Conservation (phyloP, 2,797 vertebrate genomes). For the Pseudocheirus occidentalis region DNA sequence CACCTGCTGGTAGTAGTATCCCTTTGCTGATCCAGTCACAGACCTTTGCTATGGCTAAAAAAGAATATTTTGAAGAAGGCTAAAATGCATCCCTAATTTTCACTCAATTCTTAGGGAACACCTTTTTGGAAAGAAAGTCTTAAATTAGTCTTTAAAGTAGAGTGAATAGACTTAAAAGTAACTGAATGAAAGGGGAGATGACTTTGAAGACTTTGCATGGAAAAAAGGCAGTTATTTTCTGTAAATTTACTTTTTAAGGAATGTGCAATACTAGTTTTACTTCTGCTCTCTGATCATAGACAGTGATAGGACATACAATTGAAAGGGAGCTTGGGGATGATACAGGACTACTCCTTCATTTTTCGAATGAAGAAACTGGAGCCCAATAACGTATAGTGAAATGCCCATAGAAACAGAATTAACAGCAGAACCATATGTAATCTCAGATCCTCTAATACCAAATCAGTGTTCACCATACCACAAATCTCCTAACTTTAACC, state of each 20-base stretch:
- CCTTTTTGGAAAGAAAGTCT: background rate
- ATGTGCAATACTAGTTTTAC: background rate
- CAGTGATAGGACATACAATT: background rate
- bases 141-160: background rate
- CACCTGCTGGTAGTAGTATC: too few relatives aligned
- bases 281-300: background rate
- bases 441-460: too few relatives aligned
- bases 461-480: too few relatives aligned
- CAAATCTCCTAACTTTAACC: too few relatives aligned
- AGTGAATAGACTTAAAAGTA: background rate
- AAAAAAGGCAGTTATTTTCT: background rate
- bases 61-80: background rate
- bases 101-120: background rate
- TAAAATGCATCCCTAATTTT: background rate
- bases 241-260: conserved; percentile 4
- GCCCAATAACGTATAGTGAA: too few relatives aligned
- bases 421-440: too few relatives aligned
- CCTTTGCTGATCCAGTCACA: too few relatives aligned
- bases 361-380: too few relatives aligned
- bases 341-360: background rate
- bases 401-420: too few relatives aligned
- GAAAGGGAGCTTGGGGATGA: background rate
- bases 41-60: too few relatives aligned
- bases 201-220: background rate
- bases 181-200: background rate